Base-by-base conservation (phyloP, 2,797 vertebrate species). In the Rhabdomys pumilio region DNA sequence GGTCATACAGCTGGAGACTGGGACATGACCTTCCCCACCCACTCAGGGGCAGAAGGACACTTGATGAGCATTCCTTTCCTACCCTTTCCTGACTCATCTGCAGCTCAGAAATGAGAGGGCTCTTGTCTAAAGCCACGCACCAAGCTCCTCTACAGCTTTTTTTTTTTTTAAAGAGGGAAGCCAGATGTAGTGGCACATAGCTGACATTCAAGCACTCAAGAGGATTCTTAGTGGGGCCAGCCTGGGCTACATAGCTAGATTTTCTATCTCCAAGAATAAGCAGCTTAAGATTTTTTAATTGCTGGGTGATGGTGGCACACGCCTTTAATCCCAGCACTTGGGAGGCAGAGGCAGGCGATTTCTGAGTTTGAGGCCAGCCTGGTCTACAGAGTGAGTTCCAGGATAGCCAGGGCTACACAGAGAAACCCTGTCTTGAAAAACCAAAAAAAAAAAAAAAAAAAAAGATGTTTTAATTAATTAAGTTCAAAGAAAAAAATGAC, bases 1-100 rank as follows among this genome's bases (percentile, higher is more conserved):
- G 31, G 86, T 82, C 59, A 2, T 0, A 4, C 17, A 3, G 26
- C 20, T 10, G 0, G 73, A 3, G 55, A 47, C 29, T 0, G 6
- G 31, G 65, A 1, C 7, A 29, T 8, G 65, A 24, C 26, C 31
- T 17, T 19, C 24, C 17, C 50, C 44, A 8, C 0, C 7, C 3
- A 73, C 12, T 55, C 38, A 15, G 26, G 10, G 29, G 13, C 0
- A 4, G 5, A 29, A 47, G 26, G 12, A 5, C 31, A 0, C 38
- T 75, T n/a, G 0, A 0, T 0, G 50, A 59, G 26, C 61, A 14
- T 31, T 34, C 41, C 55, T 69, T 76, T 34, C 47, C 1, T 0
- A n/a, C 55, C 73, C 10, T 7, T 22, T 69, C 22, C 76, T 34
- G 14, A 34, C 19, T 1, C 0, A 29, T 79, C 90, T 41, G 61